Percentiles rank a stretch among this genome's conserved stretches.
Evolutionary conservation across 2,797 vertebrate genomes (phyloP).

Genomic region (Rhynchonycteris naso): DNA sequence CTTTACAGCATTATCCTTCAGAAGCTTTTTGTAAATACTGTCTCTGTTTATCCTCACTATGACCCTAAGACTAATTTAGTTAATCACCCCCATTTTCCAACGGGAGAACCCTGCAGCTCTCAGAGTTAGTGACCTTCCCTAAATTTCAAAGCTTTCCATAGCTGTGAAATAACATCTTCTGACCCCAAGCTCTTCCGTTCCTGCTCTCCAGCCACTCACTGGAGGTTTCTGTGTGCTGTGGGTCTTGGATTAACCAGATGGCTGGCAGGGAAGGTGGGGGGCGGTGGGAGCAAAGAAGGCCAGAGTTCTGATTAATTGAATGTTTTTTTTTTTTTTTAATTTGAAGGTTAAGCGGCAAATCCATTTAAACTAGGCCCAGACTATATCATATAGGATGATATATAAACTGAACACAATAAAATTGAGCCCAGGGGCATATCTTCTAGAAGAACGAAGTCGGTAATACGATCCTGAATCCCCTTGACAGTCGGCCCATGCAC

Average conservation of each 20-base stretch:
- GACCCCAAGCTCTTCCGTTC: not conserved
- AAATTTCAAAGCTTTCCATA: not conserved
- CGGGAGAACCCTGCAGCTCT: not conserved
- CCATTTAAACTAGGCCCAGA: conserved; percentile 65
- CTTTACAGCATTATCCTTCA: not conserved
- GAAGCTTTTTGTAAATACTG: not conserved
- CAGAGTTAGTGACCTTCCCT: not conserved
- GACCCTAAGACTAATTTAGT: not conserved
- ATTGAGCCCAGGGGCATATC: conserved; percentile 66
- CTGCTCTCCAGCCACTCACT: not conserved
- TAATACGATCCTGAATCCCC: conserved; percentile 53
- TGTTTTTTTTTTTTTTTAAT: not conserved
- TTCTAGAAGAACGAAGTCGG: conserved; percentile 50
- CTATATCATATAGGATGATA: conserved; percentile 56
- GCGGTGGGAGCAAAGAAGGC: not conserved
- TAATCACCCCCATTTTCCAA: not conserved
- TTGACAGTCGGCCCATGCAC: not conserved
- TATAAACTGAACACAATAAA: conserved; percentile 68
- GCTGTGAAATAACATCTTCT: not conserved
- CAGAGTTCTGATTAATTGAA: conserved; percentile 58
- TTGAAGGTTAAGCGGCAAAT: conserved; percentile 65
- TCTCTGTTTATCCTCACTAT: not conserved
- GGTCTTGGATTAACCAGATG: not conserved
- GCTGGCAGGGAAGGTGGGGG: not conserved
- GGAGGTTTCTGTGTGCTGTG: not conserved